A percentile compares a stretch with the other conserved stretches of the same genome.
These are phyloP conservation scores for Meliscaeva auricollis DNA, from an alignment of 2,888 invertebrate genomes.

Conservation along the genomic window DNA sequence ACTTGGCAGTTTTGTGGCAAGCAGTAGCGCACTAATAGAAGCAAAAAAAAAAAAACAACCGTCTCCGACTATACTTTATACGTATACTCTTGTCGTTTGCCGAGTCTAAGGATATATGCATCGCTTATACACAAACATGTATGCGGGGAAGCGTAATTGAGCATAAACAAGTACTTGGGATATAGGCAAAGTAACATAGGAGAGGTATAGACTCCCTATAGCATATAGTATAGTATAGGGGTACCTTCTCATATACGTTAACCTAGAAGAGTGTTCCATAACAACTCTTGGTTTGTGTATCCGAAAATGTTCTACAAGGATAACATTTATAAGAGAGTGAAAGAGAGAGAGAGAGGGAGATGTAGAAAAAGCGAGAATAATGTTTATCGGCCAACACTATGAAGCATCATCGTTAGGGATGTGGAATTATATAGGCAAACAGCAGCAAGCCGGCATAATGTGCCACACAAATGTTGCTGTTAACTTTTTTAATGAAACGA, in stretches of 20 bases:
- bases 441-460: constrained; percentile 60
- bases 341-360: neutral
- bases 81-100: constrained; percentile 21
- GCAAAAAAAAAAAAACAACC: neutral
- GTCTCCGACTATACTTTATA: constrained; percentile 33
- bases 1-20: constrained; percentile 68
- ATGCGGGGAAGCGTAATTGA: constrained; percentile 61
- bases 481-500: constrained; percentile 72
- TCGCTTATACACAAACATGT: neutral
- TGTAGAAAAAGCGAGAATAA: constrained; percentile 40
- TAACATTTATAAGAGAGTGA: constrained; percentile 30
- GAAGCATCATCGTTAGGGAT: constrained; percentile 31
- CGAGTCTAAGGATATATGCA: constrained; percentile 40
- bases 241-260: neutral
- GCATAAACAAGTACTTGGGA: constrained; percentile 45
- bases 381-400: constrained; percentile 68
- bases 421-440: constrained; percentile 26
- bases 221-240: neutral
- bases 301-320: constrained; percentile 66
- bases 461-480: constrained; percentile 71
- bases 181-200: constrained; percentile 9
- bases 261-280: constrained; percentile 3
- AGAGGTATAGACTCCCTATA: neutral
- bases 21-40: constrained; percentile 63
- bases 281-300: constrained; percentile 49